phyloP scores from a whole-genome alignment of 2,113 vertebrate species.

The Micromys minutus region DNA sequence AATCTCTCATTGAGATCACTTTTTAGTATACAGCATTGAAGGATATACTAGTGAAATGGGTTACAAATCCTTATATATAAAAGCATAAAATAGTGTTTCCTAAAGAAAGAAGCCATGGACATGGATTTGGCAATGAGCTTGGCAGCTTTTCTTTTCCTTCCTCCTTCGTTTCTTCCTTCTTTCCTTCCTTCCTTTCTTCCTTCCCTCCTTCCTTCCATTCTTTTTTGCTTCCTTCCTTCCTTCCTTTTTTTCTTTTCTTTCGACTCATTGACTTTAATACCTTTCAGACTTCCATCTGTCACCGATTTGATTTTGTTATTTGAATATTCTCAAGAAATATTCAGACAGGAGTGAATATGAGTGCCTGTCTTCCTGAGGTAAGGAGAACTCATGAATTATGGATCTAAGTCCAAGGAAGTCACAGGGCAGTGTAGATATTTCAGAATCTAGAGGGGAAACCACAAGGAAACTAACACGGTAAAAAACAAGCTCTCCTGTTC shows the following conservation, averaged over 20 bases:
- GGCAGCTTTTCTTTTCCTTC: not conserved
- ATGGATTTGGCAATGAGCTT: not conserved
- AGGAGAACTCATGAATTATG: not conserved
- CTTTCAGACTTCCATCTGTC: not conserved
- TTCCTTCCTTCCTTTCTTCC: no score
- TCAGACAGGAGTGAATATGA: not conserved
- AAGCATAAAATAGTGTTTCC: not conserved
- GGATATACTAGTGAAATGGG: not conserved
- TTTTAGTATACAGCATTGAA: not conserved
- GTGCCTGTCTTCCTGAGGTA: not conserved
- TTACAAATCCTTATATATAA: not conserved
- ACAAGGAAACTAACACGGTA: not conserved
- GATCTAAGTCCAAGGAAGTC: not conserved
- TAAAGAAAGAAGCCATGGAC: not conserved
- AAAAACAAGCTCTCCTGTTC: not conserved
- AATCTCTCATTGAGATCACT: slow-evolving; percentile 18
- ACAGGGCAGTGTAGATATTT: not conserved
- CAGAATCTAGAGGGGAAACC: not conserved
- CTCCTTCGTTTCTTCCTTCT: no score
- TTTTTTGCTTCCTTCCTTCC: no score
- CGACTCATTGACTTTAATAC: no score
- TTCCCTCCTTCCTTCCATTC: no score
- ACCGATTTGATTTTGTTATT: not conserved
- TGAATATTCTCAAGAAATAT: not conserved
- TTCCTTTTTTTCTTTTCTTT: no score